These are phyloP conservation scores for Pimephales promelas DNA, from an alignment of 2,113 vertebrate species.

Conservation along the genomic window DNA sequence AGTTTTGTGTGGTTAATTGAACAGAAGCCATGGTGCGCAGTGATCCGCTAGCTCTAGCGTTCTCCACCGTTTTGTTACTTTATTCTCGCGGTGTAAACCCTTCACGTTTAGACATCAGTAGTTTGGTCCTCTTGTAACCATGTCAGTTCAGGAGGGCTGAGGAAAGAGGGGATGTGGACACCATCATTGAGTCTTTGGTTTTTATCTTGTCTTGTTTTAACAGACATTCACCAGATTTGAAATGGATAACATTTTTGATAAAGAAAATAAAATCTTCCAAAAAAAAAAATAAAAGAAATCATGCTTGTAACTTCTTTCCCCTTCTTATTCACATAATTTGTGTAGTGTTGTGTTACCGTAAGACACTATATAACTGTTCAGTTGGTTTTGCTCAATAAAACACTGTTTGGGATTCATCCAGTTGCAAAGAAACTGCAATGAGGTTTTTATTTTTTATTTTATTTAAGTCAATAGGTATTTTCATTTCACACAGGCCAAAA, in stretches of 20 bases:
- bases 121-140: constrained; percentile 87
- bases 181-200: constrained; percentile 80
- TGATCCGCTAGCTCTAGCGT: constrained; percentile 89
- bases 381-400: constrained; percentile 99
- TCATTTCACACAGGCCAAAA: neutral
- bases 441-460: neutral
- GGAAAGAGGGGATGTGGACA: constrained; percentile 88
- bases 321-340: constrained; percentile 82
- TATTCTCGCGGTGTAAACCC: constrained; percentile 72
- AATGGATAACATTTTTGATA: constrained; percentile 92
- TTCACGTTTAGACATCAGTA: constrained; percentile 85
- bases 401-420: constrained; percentile 75
- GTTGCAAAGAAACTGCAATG: constrained; percentile 39
- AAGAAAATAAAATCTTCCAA: constrained; percentile 79
- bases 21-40: constrained; percentile 87
- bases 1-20: constrained; percentile 78
- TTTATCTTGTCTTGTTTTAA: constrained; percentile 95
- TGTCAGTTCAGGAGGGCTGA: constrained; percentile 79
- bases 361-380: constrained; percentile 87
- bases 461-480: neutral
- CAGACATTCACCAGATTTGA: constrained; percentile 94
- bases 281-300: constrained; percentile 61
- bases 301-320: constrained; percentile 83
- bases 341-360: constrained; percentile 65
- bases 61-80: constrained; percentile 75